Conservation (phyloP, 1,140 invertebrate genomes). For the Gonatopus flavifemur region DNA sequence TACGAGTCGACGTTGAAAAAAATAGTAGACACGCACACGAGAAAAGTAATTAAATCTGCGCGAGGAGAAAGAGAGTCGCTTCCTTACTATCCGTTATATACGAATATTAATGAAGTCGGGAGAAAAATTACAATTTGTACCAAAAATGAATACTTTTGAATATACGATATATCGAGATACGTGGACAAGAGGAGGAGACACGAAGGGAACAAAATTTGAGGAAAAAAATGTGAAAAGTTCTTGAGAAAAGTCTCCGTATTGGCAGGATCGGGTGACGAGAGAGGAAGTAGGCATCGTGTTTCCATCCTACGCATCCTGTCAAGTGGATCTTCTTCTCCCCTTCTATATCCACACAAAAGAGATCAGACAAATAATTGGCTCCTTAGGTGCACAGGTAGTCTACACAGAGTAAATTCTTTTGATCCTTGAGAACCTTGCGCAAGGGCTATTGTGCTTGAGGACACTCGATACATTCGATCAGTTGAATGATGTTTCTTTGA, state of each 20-base stretch:
- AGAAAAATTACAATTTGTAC: conserved; percentile 26
- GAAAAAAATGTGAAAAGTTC: background rate
- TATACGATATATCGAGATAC: no score
- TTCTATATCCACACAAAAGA: conserved; percentile 46
- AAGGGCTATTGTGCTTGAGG: conserved; percentile 6
- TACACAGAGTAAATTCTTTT: conserved; percentile 37
- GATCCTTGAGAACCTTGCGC: conserved; percentile 40
- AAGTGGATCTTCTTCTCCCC: conserved; percentile 48
- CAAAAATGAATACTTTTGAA: conserved; percentile 44
- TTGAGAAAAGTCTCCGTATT: conserved; percentile 32
- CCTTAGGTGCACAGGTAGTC: conserved; percentile 45
- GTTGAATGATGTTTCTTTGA: no score
- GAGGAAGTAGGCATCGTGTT: conserved; percentile 43
- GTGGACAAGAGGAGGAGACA: no score
- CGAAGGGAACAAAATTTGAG: no score
- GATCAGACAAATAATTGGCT: conserved; percentile 59
- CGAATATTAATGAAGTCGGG: conserved; percentile 47
- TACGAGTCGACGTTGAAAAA: conserved; percentile 49
- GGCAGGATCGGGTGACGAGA: conserved; percentile 47
- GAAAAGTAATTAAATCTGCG: conserved; percentile 55
- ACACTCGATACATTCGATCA: conserved; percentile 2
- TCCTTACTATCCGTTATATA: no score
- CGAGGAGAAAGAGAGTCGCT: conserved; percentile 30
- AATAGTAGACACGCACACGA: no score
- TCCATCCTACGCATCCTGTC: conserved; percentile 53